Percentiles rank a stretch among this genome's conserved stretches.
These are phyloP conservation scores for Thaleichthys pacificus DNA, from an alignment of 2,797 vertebrate genomes.

Conservation along the genomic window DNA sequence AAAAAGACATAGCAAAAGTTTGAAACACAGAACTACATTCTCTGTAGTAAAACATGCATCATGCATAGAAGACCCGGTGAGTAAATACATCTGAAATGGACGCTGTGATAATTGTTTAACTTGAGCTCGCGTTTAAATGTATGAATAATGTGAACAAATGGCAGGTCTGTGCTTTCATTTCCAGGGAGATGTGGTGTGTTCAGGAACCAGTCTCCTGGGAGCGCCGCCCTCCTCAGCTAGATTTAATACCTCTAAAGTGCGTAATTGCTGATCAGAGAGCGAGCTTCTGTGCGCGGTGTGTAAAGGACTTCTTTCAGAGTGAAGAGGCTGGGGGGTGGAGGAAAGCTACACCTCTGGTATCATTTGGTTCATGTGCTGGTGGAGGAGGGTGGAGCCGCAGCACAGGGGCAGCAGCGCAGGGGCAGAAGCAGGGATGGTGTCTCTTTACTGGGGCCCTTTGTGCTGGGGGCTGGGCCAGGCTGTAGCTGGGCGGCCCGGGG, in stretches of 20 bases:
- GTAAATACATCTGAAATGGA: conserved; percentile 59
- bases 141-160: conserved; percentile 74
- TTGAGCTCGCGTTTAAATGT: conserved; percentile 60
- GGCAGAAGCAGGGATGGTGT: conserved; percentile 43
- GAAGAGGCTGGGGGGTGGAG: conserved; percentile 50
- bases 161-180: conserved; percentile 68
- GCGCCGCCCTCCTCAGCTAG: conserved; percentile 51
- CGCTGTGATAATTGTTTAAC: conserved; percentile 64
- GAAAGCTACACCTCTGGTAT: conserved; percentile 65
- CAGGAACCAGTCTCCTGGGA: conserved; percentile 70
- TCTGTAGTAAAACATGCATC: conserved; percentile 11
- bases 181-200: conserved; percentile 69
- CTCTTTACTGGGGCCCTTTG: conserved; percentile 62
- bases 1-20: conserved; percentile 7
- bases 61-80: conserved; percentile 34
- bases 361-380: conserved; percentile 66
- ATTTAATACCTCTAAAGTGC: conserved; percentile 75
- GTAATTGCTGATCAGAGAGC: conserved; percentile 79
- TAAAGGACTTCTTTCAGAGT: conserved; percentile 66
- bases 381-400: conserved; percentile 46
- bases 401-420: conserved; percentile 32
- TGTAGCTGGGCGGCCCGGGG: conserved; percentile 47
- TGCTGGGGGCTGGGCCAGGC: conserved; percentile 45
- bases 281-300: conserved; percentile 63
- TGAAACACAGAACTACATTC: background rate